Evolutionary conservation across 2,888 invertebrate species (phyloP), one percentile per base, ranked within the genome.

Genomic region (Bombylius major): DNA sequence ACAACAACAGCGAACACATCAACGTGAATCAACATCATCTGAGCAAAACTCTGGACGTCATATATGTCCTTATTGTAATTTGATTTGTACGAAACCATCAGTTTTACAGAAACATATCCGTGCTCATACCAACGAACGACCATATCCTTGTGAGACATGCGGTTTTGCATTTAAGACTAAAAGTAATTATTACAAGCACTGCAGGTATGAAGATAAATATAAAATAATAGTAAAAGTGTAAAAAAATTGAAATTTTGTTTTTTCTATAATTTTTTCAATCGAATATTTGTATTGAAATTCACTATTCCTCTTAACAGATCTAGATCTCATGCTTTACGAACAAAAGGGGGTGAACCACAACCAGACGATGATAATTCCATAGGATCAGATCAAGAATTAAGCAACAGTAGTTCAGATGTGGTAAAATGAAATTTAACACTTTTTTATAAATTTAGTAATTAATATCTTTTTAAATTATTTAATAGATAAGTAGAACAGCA

Each of bases 161-260:
- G 90, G 90, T 62, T 89, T 93, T 75, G 88, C 91, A 65, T 94
- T 94, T 77, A 94, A 94, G 76, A 94, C 94, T 32, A 89, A 90
- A 73, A 92, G 92, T 65, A 94, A 94, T 75, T 79, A 93, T 63
- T 93, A 91, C 72, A 94, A 94, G 73, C 93, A 93, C 75, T 84
- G 87, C 72, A 77, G 82, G 69, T 79, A 57, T 63, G 58, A 42
- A 23, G 23, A 23, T 46, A 9, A 23, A n/a, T n/a, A 34, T 13
- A 50, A 14, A 50, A 9, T 12, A 23, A 23, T 23, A 23, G 23
- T 23, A 23, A 23, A 23, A 23, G 23, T 23, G 23, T 23, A 23
- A 23, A 23, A 23, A 3, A 23, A 23, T 23, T 23, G 23, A 23
- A 23, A 23, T 23, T 23, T 23, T 23, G 3, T 23, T 23, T 23